Evolutionary conservation across 2,113 vertebrate genomes (phyloP), one percentile per base, ranked within the genome.

Genomic region (Bos indicus): DNA sequence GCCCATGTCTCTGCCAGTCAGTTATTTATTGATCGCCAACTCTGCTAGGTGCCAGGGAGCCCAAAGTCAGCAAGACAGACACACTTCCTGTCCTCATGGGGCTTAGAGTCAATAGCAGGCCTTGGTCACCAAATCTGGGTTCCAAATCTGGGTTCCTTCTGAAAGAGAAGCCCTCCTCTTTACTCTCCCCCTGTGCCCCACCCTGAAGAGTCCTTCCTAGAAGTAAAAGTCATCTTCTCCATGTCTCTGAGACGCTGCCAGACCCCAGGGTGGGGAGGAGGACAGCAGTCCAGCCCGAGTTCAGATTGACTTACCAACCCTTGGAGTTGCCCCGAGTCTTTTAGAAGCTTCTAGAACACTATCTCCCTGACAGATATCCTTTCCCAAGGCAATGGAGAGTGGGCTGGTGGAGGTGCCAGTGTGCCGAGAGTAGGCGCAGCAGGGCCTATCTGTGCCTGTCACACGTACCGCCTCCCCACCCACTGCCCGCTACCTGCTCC

Each of bases 71-170:
- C 30, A 77, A 89, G 60, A 56, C 13, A 91, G 81, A 25, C 28
- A 10, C 21, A 83, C 30, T 95, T 62, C 85, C 87, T 96, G 92
- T 88, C 97, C 54, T 96, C 93, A 91, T 48, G 56, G 67, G 60
- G 46, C 91, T 91, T 96, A 16, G 23, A 56, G 77, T 95, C 78
- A n/a, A n/a, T 54, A 80, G 60, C 81, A 51, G 82, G 77, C 51
- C n/a, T 51, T n/a, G 23, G 19, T 77, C 40, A 81, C 89, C 26
- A 90, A 82, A 71, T 56, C 54, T 46, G 36, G 36, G 14, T n/a
- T 13, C 59, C 14, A 67, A 21, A 36, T 19, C 25, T 12, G 26
- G 4, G 5, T 48, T 46, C 30, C n/a, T 62, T 64, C 85, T 82
- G 59, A 54, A 17, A 60, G 30, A 64, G 40, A 11, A 15, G 80